These are phyloP conservation scores for Callinectes sapidus DNA, from an alignment of 2,888 invertebrate genomes.

Conservation along the genomic window DNA sequence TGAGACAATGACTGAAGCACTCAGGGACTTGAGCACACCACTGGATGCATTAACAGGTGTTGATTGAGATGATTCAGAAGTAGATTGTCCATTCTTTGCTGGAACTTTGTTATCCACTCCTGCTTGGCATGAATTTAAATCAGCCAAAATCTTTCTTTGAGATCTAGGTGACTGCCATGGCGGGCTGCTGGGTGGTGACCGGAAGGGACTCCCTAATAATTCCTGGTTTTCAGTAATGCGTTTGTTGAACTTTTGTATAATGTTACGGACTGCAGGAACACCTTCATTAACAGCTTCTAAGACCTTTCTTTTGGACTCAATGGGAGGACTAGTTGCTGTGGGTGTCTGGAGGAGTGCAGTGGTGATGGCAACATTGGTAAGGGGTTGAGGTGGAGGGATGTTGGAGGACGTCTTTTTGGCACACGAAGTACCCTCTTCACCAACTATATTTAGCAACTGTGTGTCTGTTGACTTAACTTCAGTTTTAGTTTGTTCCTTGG, in stretches of 20 bases:
- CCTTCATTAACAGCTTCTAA: conserved; percentile 69
- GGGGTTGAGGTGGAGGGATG: conserved; percentile 14
- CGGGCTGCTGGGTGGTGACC: conserved; percentile 58
- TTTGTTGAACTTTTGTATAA: conserved; percentile 70
- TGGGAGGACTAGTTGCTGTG: conserved; percentile 55
- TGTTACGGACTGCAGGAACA: conserved; percentile 67
- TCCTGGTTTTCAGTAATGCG: conserved; percentile 71
- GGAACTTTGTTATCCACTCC: neutral
- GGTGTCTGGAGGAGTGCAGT: conserved; percentile 49
- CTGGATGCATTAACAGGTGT: neutral
- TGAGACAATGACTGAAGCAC: conserved; percentile 60
- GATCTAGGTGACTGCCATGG: conserved; percentile 63
- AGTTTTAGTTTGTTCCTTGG: neutral
- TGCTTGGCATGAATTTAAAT: neutral
- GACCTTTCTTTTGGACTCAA: conserved; percentile 69
- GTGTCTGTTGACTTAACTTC: neutral
- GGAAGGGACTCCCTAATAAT: conserved; percentile 68
- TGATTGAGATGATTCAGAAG: conserved; percentile 10
- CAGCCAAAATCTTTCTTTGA: conserved; percentile 54
- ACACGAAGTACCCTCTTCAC: neutral
- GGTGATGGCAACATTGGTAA: conserved; percentile 18
- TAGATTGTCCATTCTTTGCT: neutral
- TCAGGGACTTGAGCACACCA: conserved; percentile 61
- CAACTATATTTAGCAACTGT: neutral
- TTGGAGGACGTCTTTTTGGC: neutral